Evolutionary conservation across 1,140 invertebrate species (phyloP).

Genomic region (Leptinotarsa texana): DNA sequence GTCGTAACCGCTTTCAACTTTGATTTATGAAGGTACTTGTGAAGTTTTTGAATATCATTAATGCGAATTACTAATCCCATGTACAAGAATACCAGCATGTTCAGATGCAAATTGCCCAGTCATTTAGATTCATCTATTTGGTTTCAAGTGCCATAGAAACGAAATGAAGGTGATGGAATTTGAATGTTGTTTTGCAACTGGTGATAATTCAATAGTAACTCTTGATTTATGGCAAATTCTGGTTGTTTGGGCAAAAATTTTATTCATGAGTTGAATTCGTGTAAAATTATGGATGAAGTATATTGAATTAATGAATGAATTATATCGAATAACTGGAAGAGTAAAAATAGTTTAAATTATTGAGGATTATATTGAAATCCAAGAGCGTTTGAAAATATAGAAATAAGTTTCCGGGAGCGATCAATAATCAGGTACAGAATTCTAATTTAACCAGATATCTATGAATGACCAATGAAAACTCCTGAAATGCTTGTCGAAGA

Average conservation of each 20-base stretch:
- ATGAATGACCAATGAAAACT: too few relatives aligned
- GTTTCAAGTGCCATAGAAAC: not conserved
- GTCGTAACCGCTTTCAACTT: not conserved
- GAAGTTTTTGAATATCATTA: constrained; percentile 1
- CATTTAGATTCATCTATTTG: not conserved
- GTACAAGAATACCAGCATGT: not conserved
- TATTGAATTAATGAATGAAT: too few relatives aligned
- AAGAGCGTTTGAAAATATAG: too few relatives aligned
- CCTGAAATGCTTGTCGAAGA: too few relatives aligned
- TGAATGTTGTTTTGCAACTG: not conserved
- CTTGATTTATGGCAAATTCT: not conserved
- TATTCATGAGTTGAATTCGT: too few relatives aligned
- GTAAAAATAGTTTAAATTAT: too few relatives aligned
- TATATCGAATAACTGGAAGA: too few relatives aligned
- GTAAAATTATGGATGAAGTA: too few relatives aligned
- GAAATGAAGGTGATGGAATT: not conserved
- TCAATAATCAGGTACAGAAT: too few relatives aligned
- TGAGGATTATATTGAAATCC: too few relatives aligned
- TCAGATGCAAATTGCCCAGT: not conserved
- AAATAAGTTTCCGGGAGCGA: too few relatives aligned
- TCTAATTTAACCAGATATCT: too few relatives aligned
- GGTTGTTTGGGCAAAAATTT: not conserved
- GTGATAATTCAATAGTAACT: not conserved
- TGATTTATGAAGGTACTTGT: not conserved
- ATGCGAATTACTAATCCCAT: not conserved